Conservation (phyloP, 2,113 vertebrate species). For the Cynopterus brachyotis region DNA sequence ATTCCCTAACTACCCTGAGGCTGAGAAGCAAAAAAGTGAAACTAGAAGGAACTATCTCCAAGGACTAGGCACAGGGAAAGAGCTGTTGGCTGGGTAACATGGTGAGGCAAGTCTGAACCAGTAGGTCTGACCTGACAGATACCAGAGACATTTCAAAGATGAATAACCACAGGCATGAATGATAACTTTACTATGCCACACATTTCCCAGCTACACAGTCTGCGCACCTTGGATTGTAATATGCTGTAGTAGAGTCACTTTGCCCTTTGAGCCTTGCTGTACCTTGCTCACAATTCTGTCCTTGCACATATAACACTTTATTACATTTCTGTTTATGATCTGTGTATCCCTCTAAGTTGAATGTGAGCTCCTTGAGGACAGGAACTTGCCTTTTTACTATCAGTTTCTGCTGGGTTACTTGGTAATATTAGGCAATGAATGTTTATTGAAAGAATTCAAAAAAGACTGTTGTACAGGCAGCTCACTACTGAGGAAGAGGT, state of each 20-base stretch:
- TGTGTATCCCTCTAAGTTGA: not conserved
- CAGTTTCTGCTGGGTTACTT: not conserved
- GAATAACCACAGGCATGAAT: not conserved
- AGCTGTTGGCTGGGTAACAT: not conserved
- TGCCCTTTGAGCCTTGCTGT: not conserved
- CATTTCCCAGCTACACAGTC: not conserved
- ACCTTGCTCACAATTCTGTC: not conserved
- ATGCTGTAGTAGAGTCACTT: rapidly evolving
- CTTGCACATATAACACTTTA: rapidly evolving
- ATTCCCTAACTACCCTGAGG: not conserved
- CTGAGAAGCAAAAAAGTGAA: not conserved
- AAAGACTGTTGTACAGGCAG: not conserved
- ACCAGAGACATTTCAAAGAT: not conserved
- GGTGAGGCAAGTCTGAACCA: not conserved
- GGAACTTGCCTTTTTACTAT: not conserved
- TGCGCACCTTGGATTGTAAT: not conserved
- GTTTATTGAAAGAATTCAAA: not conserved
- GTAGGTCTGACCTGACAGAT: not conserved
- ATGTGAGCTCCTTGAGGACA: too few relatives aligned
- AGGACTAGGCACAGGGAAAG: not conserved
- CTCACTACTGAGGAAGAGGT: not conserved
- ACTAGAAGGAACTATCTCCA: not conserved
- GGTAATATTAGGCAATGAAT: not conserved
- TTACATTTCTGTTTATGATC: not conserved
- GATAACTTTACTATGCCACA: not conserved